Percentiles rank a stretch among this genome's conserved stretches.
phyloP scores from a whole-genome alignment of 2,888 invertebrate genomes.

The Rotaria macrura region DNA sequence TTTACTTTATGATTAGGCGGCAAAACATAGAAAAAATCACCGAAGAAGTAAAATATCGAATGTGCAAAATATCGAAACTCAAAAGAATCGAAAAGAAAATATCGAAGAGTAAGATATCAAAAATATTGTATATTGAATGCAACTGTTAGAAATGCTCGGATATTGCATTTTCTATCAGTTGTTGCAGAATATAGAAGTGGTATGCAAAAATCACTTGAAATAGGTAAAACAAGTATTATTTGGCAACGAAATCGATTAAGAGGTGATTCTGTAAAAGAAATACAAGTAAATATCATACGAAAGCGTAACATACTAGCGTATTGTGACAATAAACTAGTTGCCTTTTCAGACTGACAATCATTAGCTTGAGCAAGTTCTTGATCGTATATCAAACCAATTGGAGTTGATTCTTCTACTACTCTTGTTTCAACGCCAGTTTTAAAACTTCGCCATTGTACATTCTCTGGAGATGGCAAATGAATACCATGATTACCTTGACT shows the following conservation, averaged over 20 bases:
- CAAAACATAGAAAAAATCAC: background rate
- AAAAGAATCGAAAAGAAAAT: background rate
- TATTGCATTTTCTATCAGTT: background rate
- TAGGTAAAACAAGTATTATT: no score
- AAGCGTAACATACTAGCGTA: background rate
- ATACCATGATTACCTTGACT: no score
- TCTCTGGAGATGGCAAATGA: no score
- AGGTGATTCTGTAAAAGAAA: no score
- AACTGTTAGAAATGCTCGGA: background rate
- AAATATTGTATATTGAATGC: background rate
- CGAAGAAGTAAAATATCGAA: background rate
- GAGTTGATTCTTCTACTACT: background rate
- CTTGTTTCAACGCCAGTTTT: background rate
- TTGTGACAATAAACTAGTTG: background rate
- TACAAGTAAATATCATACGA: background rate
- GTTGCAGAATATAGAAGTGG: no score
- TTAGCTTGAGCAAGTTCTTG: background rate
- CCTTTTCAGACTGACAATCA: background rate
- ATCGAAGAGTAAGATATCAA: background rate
- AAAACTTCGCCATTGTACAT: background rate
- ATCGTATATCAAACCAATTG: background rate
- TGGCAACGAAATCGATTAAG: no score
- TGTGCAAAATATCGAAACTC: background rate
- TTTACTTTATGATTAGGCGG: no score
- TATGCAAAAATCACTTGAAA: no score